Base-by-base conservation (phyloP, 1,140 invertebrate species). In the Ericerus pela region DNA sequence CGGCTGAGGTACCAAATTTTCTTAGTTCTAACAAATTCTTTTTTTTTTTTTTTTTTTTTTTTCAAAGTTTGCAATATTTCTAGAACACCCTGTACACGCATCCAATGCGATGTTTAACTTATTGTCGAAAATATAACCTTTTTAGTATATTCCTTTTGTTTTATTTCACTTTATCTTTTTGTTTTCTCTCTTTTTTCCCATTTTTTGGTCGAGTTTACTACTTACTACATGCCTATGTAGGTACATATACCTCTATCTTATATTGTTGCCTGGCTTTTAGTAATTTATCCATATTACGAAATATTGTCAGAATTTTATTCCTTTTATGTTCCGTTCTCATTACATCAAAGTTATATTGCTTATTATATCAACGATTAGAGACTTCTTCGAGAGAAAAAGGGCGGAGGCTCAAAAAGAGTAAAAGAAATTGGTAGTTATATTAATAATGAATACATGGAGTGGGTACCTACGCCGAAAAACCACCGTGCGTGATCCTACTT, bases 121-220 rank as follows among this genome's bases (percentile, higher is more conserved):
- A 47, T 47, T 47, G 41, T 47, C 41, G 22, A 18, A 24, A 24
- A 47, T 47, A 47, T 47, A n/a, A n/a, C n/a, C n/a, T n/a, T n/a
- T n/a, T n/a, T n/a, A n/a, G n/a, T n/a, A n/a, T n/a, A n/a, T n/a
- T n/a, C n/a, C n/a, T n/a, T n/a, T n/a, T n/a, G n/a, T n/a, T n/a
- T n/a, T n/a, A n/a, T n/a, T n/a, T n/a, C n/a, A n/a, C n/a, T n/a
- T n/a, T n/a, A n/a, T 47, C 26, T 14, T 47, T 24, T 47, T 47
- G 41, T 24, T 22, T 47, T 47, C 41, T 2, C 26, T 47, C 26
- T 47, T 24, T 24, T 47, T 47, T 47, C 26, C 26, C 41, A 47
- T 47, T 47, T 47, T 18, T 22, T 47, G 41, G 41, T 47, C 41
- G 41, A 47, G 41, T 47, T 47, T 47, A 47, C n/a, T n/a, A n/a